Base-by-base conservation (phyloP, 1,140 invertebrate genomes). In the Drosophila pachea region DNA sequence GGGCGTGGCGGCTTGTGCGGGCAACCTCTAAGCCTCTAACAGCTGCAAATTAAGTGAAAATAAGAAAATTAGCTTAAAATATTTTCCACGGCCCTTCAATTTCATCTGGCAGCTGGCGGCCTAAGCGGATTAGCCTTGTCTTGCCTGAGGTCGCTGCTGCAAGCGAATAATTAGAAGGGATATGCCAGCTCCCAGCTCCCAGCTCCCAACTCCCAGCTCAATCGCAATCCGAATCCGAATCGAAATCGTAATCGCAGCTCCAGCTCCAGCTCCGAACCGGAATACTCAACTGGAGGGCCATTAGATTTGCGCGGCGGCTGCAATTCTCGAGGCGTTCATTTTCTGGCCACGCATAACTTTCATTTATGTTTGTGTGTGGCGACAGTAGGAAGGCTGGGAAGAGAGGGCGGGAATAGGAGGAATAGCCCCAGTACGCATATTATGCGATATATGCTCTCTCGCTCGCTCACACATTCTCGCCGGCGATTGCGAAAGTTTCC, bases 11-110 rank as follows among this genome's bases (percentile, higher is more conserved):
- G 58, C 52, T 16, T 45, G 12, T 38, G n/a, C 52, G 36, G 64
- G 69, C 29, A 54, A 7, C 47, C 31, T 22, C 22, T 74, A 74
- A 65, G 73, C 63, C 58, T 60, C 29, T 50, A 60, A 54, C 53
- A 72, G 68, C 65, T 75, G 81, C 66, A 79, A 83, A 83, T 84
- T 86, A 83, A 83, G 81, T 86, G 81, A 79, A 79, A 83, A 83
- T 86, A 86, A 73, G 78, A 79, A 83, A 83, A 83, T 83, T 86
- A 83, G 81, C 78, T 83, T 84, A 79, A 83, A 83, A 79, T 83
- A 79, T 73, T 79, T 78, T 47, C 47, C 52, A 68, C 64, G 75
- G 62, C 64, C 78, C 77, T 78, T 76, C 82, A 83, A 78, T 78
- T 78, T 72, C 72, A 67, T 71, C 79, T 78, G 75, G 32, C 53